Base-by-base conservation (phyloP, 2,888 invertebrate genomes). In the Drosophila rellima region DNA sequence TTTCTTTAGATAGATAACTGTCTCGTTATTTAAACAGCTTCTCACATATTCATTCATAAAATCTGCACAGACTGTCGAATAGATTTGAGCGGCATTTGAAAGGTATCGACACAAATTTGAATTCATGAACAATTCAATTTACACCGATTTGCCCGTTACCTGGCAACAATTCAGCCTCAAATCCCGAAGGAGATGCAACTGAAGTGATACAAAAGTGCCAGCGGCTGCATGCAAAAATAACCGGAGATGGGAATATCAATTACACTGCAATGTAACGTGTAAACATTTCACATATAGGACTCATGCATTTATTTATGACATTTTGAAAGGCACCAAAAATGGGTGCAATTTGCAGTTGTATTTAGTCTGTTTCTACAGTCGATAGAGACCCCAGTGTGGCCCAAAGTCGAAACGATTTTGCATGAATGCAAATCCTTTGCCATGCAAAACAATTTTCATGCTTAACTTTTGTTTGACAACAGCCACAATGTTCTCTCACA, bases 261-360 rank as follows among this genome's bases (percentile, higher is more conserved):
- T 84, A 86, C 88, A 88, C 68, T 75, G 73, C 69, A 74, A 69
- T 77, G 66, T 51, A 56, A 71, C 73, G 73, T 77, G 74, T 74
- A 70, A 26, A 26, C 74, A 70, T 45, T 42, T 42, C 42, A 20
- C 40, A 42, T 20, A 51, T 65, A 65, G 65, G 61, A 40, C 77
- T 86, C 87, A 83, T 86, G 78, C 86, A 88, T 88, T 80, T 88
- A 85, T 85, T 88, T 78, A 88, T 83, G 74, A 74, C 74, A 80
- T 72, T 82, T 74, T 66, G 37, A 55, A 63, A 39, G 35, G 39
- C 40, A 10, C 48, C 63, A 13, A 56, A 51, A 29, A 29, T 47
- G 17, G 29, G 17, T 29, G 17, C 10, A 11, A 45, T 15, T 18
- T 15, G 45, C 17, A 18, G 3, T 31, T 29, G 17, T 7, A 29